phyloP scores from a whole-genome alignment of 2,888 invertebrate species.

The Oxycera nigricornis region DNA sequence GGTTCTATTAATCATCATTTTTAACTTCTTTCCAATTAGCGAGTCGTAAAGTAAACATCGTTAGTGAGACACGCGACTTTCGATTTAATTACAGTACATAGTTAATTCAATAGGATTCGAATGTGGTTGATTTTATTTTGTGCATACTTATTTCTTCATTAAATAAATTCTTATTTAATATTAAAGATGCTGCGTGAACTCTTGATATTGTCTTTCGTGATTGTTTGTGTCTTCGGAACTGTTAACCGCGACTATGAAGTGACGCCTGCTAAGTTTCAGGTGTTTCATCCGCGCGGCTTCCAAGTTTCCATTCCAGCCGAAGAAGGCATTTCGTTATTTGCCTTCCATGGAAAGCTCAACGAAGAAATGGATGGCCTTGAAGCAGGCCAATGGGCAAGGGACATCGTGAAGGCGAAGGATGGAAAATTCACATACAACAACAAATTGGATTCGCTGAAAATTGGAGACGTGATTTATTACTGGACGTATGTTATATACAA shows the following conservation, averaged over 20 bases:
- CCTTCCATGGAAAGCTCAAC: conserved; percentile 79
- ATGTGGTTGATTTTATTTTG: no score
- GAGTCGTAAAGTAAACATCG: no score
- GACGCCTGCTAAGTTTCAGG: conserved; percentile 47
- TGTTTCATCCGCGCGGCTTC: conserved; percentile 64
- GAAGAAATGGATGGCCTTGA: conserved; percentile 74
- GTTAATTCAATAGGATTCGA: no score
- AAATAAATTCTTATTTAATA: no score
- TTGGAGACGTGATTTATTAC: conserved; percentile 75
- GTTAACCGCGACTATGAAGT: background rate
- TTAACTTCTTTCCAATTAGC: no score
- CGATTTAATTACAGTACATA: no score
- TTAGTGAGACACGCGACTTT: no score
- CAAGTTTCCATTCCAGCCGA: conserved; percentile 66
- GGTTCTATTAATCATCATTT: no score
- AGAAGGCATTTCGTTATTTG: conserved; percentile 74
- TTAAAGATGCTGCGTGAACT: no score
- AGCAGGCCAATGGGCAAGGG: conserved; percentile 71
- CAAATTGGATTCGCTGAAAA: conserved; percentile 65
- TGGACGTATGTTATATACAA: conserved; percentile 78
- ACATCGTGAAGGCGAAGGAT: conserved; percentile 68
- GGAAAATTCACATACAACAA: conserved; percentile 75
- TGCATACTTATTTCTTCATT: no score
- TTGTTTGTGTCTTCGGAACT: background rate
- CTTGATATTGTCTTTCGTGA: background rate